A percentile compares a stretch with the other conserved stretches of the same genome.
phyloP scores from a whole-genome alignment of 2,113 vertebrate species.

The Pelobates fuscus region DNA sequence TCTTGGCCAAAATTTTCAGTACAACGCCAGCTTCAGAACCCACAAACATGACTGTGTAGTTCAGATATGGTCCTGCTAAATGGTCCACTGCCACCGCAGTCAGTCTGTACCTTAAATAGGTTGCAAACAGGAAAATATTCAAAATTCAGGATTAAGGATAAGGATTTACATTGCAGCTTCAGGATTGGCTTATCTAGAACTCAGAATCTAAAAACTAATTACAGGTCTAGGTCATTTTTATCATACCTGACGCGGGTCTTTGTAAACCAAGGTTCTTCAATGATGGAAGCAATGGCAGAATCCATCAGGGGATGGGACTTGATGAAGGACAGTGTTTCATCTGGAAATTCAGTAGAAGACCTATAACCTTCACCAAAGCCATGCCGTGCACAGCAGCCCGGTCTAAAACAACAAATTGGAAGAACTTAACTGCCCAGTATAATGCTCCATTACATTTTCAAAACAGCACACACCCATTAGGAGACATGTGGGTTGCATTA shows the following conservation, averaged over 20 bases:
- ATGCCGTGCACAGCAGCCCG: conserved; percentile 92
- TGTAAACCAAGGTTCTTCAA: conserved; percentile 96
- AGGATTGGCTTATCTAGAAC: neutral
- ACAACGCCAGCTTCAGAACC: conserved; percentile 92
- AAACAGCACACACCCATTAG: conserved; percentile 24
- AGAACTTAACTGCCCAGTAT: too few species aligned
- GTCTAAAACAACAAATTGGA: conserved; percentile 66
- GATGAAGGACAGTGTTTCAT: conserved; percentile 94
- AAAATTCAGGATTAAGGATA: too few species aligned
- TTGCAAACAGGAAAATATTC: conserved; percentile 36
- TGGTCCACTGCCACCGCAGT: conserved; percentile 89
- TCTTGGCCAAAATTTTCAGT: conserved; percentile 95
- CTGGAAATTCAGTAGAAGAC: conserved; percentile 94
- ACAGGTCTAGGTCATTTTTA: neutral
- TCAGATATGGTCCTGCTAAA: conserved; percentile 87
- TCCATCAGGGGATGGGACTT: conserved; percentile 98
- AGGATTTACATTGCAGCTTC: neutral
- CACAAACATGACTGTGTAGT: conserved; percentile 94
- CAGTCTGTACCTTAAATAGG: conserved; percentile 82
- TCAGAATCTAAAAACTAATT: neutral
- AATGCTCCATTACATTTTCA: neutral
- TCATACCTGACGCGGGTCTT: conserved; percentile 93
- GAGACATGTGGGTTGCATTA: neutral
- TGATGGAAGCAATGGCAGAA: conserved; percentile 84
- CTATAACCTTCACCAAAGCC: conserved; percentile 86